phyloP scores from a whole-genome alignment of 2,888 invertebrate species.

The Gastrophysa polygoni region DNA sequence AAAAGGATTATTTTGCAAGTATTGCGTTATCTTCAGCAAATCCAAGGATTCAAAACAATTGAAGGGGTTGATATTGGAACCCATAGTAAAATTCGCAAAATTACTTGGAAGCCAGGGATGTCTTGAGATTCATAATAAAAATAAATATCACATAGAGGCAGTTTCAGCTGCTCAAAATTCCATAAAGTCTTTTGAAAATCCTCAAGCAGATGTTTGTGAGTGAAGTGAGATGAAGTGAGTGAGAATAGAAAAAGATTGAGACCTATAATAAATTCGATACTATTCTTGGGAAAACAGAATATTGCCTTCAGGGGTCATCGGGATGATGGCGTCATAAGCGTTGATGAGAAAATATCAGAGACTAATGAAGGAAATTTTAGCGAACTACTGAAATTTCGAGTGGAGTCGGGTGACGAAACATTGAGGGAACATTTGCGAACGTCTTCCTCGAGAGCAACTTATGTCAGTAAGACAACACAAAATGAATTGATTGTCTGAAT shows the following conservation, averaged over 20 bases:
- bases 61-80: background rate
- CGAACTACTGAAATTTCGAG: slow-evolving; percentile 12
- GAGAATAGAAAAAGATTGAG: slow-evolving; percentile 9
- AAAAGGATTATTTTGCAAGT: background rate
- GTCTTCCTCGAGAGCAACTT: slow-evolving; percentile 2
- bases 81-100: background rate
- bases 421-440: slow-evolving; percentile 9
- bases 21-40: slow-evolving; percentile 3
- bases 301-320: slow-evolving; percentile 9
- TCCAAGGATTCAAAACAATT: slow-evolving; percentile 2
- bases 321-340: background rate
- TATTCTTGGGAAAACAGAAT: slow-evolving; percentile 8
- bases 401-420: slow-evolving; percentile 7
- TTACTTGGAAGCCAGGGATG: background rate
- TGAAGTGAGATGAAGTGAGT: background rate
- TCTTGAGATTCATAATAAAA: background rate
- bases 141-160: background rate
- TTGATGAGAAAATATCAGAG: background rate
- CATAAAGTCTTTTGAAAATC: slow-evolving; percentile 1
- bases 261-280: slow-evolving; percentile 4
- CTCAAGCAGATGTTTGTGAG: background rate
- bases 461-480: slow-evolving; percentile 8
- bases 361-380: slow-evolving; percentile 14
- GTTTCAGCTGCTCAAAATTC: background rate
- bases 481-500: background rate